These are phyloP conservation scores for Sphaerophoria taeniata DNA, from an alignment of 2,888 invertebrate species.

Conservation along the genomic window DNA sequence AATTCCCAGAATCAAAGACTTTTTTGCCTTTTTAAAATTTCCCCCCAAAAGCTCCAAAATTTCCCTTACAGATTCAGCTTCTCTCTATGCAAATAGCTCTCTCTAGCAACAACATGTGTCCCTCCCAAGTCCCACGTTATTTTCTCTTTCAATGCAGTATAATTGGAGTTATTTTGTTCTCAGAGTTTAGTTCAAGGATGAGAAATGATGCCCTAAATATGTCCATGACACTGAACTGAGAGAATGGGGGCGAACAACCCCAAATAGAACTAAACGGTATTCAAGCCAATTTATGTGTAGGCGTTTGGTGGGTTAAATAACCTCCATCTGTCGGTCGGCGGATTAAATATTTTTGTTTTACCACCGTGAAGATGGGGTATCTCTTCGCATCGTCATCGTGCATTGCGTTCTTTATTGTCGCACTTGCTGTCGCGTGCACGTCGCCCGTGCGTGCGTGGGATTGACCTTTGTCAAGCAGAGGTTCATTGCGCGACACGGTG, in stretches of 20 bases:
- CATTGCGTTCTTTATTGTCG: background rate
- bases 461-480: conserved; percentile 66
- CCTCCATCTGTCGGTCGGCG: no score
- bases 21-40: background rate
- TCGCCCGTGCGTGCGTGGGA: conserved; percentile 15
- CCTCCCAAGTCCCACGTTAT: background rate
- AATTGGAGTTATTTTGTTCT: conserved; percentile 43
- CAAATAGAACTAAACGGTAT: conserved; percentile 41
- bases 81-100: background rate
- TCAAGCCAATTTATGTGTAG: conserved; percentile 47
- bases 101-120: background rate
- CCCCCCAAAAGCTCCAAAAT: conserved; percentile 32
- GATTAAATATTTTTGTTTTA: background rate
- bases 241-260: conserved; percentile 36
- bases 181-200: background rate
- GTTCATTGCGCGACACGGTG: conserved; percentile 56
- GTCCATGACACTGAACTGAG: conserved; percentile 66
- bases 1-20: background rate
- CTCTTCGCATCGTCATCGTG: conserved; percentile 1
- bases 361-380: background rate
- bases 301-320: background rate
- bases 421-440: background rate
- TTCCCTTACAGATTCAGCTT: conserved; percentile 57
- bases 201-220: conserved; percentile 30
- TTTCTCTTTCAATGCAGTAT: conserved; percentile 65